These are phyloP conservation scores for Bombyx huttoni DNA, from an alignment of 2,888 invertebrate species.

Conservation along the genomic window DNA sequence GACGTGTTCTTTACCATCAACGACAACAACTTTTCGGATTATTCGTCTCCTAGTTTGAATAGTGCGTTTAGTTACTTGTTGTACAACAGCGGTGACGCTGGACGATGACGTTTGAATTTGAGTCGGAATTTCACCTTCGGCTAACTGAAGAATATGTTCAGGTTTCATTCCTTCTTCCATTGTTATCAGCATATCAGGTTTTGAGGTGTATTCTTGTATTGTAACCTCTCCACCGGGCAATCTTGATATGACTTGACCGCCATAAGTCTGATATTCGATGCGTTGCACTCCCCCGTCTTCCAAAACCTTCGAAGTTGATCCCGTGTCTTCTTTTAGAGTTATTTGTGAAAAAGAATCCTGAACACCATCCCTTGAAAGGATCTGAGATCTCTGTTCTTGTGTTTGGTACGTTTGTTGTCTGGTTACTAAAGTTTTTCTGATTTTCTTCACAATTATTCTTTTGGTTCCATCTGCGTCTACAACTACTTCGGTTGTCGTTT, in stretches of 20 bases:
- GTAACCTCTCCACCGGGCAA: conserved; percentile 75
- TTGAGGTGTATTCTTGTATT: conserved; percentile 76
- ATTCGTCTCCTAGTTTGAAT: conserved; percentile 82
- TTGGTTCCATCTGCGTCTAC: conserved; percentile 86
- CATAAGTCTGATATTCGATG: conserved; percentile 75
- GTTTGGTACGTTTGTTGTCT: conserved; percentile 77
- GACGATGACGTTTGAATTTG: conserved; percentile 76
- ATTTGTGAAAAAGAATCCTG: conserved; percentile 79
- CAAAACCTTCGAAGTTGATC: conserved; percentile 68
- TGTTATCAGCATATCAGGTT: conserved; percentile 72
- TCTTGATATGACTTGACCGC: conserved; percentile 75
- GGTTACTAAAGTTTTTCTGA: conserved; percentile 77
- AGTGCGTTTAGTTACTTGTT: conserved; percentile 85
- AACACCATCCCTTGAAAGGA: conserved; percentile 69
- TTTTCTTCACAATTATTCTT: conserved; percentile 82
- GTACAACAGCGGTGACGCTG: conserved; percentile 83
- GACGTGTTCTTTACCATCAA: conserved; percentile 86
- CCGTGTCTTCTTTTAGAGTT: conserved; percentile 76
- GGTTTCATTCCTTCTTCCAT: conserved; percentile 71
- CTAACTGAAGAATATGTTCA: conserved; percentile 52
- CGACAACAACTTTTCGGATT: conserved; percentile 81
- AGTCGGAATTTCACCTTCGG: conserved; percentile 45
- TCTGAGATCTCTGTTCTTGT: conserved; percentile 70
- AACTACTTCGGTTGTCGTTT: conserved; percentile 86
- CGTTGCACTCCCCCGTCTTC: conserved; percentile 76